Conservation (phyloP, 2,888 invertebrate species). For the Lycia hirtaria region DNA sequence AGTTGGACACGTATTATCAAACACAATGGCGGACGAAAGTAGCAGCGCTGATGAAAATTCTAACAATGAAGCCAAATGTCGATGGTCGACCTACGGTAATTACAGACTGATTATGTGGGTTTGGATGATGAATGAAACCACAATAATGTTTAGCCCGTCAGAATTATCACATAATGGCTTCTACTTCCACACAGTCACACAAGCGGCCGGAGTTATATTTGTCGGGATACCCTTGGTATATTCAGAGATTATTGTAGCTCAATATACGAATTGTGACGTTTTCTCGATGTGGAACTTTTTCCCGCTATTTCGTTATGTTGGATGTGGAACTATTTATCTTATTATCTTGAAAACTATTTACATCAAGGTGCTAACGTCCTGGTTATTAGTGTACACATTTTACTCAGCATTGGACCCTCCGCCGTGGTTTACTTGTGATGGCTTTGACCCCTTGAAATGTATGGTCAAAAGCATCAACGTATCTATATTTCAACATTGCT, state of each 20-base stretch:
- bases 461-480: slow-evolving; percentile 74
- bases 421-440: slow-evolving; percentile 72
- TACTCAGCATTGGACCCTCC: slow-evolving; percentile 65
- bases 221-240: slow-evolving; percentile 73
- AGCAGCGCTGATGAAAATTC: slow-evolving; percentile 47
- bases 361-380: slow-evolving; percentile 60
- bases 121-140: slow-evolving; percentile 73
- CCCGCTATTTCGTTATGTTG: slow-evolving; percentile 67
- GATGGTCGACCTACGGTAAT: slow-evolving; percentile 64
- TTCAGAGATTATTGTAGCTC: slow-evolving; percentile 74
- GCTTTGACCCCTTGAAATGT: slow-evolving; percentile 61
- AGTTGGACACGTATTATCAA: slow-evolving; percentile 41
- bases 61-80: slow-evolving; percentile 48
- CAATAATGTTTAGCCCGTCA: slow-evolving; percentile 57
- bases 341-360: slow-evolving; percentile 63
- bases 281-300: slow-evolving; percentile 72
- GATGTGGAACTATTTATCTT: slow-evolving; percentile 63
- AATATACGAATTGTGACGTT: slow-evolving; percentile 69
- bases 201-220: slow-evolving; percentile 59
- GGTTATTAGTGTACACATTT: slow-evolving; percentile 71
- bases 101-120: slow-evolving; percentile 68
- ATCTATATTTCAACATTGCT: slow-evolving; percentile 72
- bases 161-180: slow-evolving; percentile 67
- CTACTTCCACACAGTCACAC: slow-evolving; percentile 56
- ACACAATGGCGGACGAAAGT: slow-evolving; percentile 36